Evolutionary conservation across 2,888 invertebrate genomes (phyloP), one percentile per base, ranked within the genome.

Genomic region (Aphidius colemani): DNA sequence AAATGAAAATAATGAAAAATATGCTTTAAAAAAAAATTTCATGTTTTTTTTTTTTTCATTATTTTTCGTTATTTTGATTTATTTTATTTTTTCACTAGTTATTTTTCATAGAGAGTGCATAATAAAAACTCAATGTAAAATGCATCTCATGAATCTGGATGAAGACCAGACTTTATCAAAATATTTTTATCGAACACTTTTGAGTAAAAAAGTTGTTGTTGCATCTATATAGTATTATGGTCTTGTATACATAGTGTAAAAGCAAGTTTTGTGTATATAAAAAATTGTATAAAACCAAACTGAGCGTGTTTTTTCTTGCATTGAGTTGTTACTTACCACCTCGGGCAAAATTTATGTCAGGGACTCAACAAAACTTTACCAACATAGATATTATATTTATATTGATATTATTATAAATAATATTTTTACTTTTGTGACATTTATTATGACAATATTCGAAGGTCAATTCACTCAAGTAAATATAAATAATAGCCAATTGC

Each of bases 121-220:
- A 44, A 56, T 56, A 30, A 62, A 61, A 50, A 59, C 59, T 49
- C 43, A 49, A 59, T 55, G 64, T 64, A 56, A 64, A 60, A 64
- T 55, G 59, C 53, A 40, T 18, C 64, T 64, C 64, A 64, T 64
- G 64, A 64, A 64, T 64, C 61, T 61, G 64, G 56, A 64, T 64
- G 61, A 64, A 64, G 60, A 18, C 67, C 40, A 30, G 57, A 41
- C 11, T 62, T 44, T 67, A 63, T 58, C 51, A 59, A 59, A 61
- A 66, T 67, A 67, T 69, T 66, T 60, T 66, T 61, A 66, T 61
- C 61, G 57, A 8, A 49, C 55, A 55, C 58, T 53, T 60, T 59
- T 49, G 49, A 59, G 49, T 57, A 58, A 53, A 53, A 48, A 63
- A 63, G 63, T 59, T 63, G 49, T 40, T 43, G 62, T 56, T 13